phyloP scores from a whole-genome alignment of 2,113 vertebrate genomes.

The Myotis yumanensis region DNA sequence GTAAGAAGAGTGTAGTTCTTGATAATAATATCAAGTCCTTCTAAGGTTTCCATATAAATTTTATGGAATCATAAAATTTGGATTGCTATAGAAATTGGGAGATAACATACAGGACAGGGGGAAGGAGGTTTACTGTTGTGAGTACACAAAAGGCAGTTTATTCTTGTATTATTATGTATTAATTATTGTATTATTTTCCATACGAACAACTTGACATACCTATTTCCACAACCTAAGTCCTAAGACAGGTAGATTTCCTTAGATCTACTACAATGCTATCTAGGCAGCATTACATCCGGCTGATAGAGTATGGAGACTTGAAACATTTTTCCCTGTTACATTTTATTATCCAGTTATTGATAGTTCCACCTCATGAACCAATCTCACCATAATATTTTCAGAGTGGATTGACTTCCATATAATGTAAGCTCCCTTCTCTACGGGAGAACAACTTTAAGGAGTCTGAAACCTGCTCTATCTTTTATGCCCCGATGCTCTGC shows the following conservation, averaged over 20 bases:
- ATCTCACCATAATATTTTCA: conserved; percentile 16
- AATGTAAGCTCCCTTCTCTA: background rate
- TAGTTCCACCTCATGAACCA: background rate
- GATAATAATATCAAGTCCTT: background rate
- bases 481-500: background rate
- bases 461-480: background rate
- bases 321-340: conserved; percentile 3
- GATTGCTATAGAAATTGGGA: background rate
- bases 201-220: background rate
- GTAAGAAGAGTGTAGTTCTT: background rate
- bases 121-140: background rate
- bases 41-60: background rate
- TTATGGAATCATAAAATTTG: background rate
- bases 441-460: background rate
- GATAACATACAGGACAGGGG: background rate
- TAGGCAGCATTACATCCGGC: background rate
- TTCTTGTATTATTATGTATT: background rate
- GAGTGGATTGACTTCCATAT: background rate
- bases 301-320: background rate
- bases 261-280: background rate
- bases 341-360: background rate
- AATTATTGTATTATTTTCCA: background rate
- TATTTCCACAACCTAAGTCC: background rate
- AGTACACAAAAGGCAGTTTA: too few species aligned
- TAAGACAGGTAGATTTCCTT: background rate